A percentile compares a stretch with the other conserved stretches of the same genome.
phyloP scores from a whole-genome alignment of 2,888 invertebrate genomes.

The Euplexia lucipara region DNA sequence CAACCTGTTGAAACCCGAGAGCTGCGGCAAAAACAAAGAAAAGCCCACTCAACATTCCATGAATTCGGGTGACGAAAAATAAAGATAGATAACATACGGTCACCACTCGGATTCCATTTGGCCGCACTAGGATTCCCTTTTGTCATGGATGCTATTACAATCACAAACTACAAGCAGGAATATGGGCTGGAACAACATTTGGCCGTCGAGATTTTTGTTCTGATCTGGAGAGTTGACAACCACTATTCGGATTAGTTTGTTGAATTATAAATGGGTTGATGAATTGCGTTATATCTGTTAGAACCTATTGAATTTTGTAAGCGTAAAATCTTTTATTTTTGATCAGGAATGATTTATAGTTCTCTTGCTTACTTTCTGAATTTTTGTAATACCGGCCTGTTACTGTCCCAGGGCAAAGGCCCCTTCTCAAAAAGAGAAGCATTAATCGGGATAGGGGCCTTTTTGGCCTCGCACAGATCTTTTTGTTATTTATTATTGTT shows the following conservation, averaged over 20 bases:
- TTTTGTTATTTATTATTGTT: too few relatives aligned
- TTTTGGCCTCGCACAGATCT: too few relatives aligned
- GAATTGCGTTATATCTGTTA: not conserved
- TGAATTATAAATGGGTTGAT: not conserved
- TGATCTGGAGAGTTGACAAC: not conserved
- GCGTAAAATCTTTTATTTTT: too few relatives aligned
- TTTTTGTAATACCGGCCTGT: too few relatives aligned
- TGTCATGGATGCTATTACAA: slow-evolving; percentile 33
- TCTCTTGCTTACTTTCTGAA: not conserved
- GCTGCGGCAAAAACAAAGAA: slow-evolving; percentile 46
- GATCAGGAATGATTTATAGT: not conserved
- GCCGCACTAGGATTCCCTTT: slow-evolving; percentile 26
- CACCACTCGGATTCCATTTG: slow-evolving; percentile 41
- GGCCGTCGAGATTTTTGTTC: slow-evolving; percentile 5
- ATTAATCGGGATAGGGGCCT: too few relatives aligned
- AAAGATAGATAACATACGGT: slow-evolving; percentile 43
- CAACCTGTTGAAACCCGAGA: slow-evolving; percentile 32
- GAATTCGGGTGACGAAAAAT: slow-evolving; percentile 38
- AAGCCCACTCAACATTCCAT: slow-evolving; percentile 12
- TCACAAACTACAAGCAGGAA: slow-evolving; percentile 26
- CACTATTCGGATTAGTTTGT: not conserved
- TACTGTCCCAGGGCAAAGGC: too few relatives aligned
- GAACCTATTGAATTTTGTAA: not conserved
- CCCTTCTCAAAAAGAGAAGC: too few relatives aligned
- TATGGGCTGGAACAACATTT: slow-evolving; percentile 18